A percentile compares a stretch with the other conserved stretches of the same genome.
Evolutionary conservation across 2,113 vertebrate species (phyloP).

Genomic region (Pterocles orientalis): DNA sequence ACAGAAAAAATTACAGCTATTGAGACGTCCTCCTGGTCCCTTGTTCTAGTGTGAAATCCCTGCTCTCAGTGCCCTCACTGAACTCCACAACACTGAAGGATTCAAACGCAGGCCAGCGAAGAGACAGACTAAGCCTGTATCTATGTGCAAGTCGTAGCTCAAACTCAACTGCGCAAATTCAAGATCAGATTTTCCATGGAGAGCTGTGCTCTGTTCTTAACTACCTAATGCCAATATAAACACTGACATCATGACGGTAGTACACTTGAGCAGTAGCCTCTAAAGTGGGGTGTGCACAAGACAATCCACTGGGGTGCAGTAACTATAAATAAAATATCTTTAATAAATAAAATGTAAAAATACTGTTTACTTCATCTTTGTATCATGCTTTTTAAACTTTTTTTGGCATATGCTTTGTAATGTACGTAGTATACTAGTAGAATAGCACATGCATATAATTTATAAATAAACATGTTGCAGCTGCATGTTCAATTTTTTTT

Average conservation of each 20-base stretch:
- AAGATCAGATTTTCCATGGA: not conserved
- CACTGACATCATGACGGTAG: not conserved
- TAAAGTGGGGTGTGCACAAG: not conserved
- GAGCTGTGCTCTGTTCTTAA: not conserved
- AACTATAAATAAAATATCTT: not conserved
- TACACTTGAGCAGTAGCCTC: not conserved
- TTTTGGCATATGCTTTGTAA: not conserved
- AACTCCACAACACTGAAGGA: not conserved
- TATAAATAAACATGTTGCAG: not conserved
- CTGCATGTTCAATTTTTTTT: not conserved
- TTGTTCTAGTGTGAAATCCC: not conserved
- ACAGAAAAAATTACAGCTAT: not conserved
- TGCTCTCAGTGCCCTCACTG: not conserved
- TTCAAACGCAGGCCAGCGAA: not conserved
- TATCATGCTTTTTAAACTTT: not conserved
- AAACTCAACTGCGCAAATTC: not conserved
- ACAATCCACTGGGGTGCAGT: rapidly evolving
- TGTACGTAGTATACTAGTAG: not conserved
- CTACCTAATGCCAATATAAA: not conserved
- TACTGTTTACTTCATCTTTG: not conserved
- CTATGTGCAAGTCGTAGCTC: not conserved
- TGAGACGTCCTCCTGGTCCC: not conserved
- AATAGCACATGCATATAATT: not conserved
- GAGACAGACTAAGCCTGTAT: not conserved
- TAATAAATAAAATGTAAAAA: not conserved